phyloP scores from a whole-genome alignment of 1,140 invertebrate genomes.

The Diuraphis noxia region DNA sequence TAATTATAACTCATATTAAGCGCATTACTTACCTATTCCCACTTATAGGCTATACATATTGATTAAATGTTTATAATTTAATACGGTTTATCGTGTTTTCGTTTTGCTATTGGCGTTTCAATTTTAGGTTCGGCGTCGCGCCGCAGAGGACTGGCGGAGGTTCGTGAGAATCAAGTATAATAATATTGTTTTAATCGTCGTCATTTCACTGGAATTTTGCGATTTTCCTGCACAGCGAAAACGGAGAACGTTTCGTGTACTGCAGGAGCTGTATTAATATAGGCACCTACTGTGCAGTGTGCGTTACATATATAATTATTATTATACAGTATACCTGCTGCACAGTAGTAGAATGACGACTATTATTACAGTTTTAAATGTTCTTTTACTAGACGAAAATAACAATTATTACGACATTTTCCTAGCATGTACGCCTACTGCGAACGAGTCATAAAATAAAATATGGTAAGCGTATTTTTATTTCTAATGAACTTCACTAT shows the following conservation, averaged over 20 bases:
- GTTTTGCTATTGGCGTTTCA: neutral
- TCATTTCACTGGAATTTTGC: neutral
- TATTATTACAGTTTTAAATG: slow-evolving; percentile 1
- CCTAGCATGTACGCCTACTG: neutral
- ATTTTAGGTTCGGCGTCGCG: neutral
- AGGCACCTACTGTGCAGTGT: neutral
- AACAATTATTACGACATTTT: slow-evolving; percentile 4
- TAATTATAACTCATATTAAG: neutral
- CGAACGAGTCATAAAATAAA: neutral
- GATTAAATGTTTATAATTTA: neutral
- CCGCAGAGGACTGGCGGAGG: neutral
- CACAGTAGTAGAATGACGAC: neutral
- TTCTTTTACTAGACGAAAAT: slow-evolving; percentile 1
- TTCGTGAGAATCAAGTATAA: neutral
- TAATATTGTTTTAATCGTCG: neutral
- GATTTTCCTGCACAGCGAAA: neutral
- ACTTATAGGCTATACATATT: neutral
- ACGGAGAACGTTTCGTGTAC: neutral
- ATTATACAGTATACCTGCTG: neutral
- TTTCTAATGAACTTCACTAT: neutral
- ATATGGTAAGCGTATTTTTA: neutral
- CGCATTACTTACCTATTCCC: neutral
- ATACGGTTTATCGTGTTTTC: neutral
- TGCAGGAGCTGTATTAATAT: neutral
- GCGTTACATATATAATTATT: neutral